phyloP scores from a whole-genome alignment of 2,113 vertebrate genomes.

The Onychostoma macrolepis region DNA sequence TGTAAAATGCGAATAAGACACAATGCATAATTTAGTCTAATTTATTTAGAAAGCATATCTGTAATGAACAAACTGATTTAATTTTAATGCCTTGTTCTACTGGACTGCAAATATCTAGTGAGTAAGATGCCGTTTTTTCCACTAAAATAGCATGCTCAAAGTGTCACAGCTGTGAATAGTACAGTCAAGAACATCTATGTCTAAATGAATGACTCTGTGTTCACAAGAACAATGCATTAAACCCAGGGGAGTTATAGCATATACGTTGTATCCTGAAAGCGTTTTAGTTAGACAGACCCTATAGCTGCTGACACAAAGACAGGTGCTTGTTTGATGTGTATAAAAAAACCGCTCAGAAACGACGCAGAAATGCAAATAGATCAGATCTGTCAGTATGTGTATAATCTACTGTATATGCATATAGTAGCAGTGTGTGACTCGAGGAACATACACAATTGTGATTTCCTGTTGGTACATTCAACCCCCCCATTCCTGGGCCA shows the following conservation, averaged over 20 bases:
- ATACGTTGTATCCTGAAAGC: neutral
- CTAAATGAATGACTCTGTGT: neutral
- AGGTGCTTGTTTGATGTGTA: conserved; percentile 38
- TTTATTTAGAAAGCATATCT: neutral
- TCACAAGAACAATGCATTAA: conserved; percentile 23
- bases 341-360: neutral
- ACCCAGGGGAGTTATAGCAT: neutral
- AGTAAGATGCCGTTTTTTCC: neutral
- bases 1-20: neutral
- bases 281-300: neutral
- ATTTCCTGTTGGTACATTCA: conserved; percentile 18
- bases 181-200: conserved; percentile 5
- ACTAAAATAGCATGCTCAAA: neutral
- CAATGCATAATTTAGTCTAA: neutral
- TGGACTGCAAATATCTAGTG: neutral
- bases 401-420: neutral
- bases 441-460: conserved; percentile 19
- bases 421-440: conserved; percentile 13
- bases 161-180: neutral
- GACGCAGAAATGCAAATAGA: neutral
- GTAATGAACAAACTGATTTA: neutral
- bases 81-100: neutral
- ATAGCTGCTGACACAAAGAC: neutral
- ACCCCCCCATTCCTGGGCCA: neutral
- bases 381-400: neutral